These are phyloP conservation scores for Dicerorhinus sumatrensis DNA, from an alignment of 2,113 vertebrate genomes.

Conservation along the genomic window DNA sequence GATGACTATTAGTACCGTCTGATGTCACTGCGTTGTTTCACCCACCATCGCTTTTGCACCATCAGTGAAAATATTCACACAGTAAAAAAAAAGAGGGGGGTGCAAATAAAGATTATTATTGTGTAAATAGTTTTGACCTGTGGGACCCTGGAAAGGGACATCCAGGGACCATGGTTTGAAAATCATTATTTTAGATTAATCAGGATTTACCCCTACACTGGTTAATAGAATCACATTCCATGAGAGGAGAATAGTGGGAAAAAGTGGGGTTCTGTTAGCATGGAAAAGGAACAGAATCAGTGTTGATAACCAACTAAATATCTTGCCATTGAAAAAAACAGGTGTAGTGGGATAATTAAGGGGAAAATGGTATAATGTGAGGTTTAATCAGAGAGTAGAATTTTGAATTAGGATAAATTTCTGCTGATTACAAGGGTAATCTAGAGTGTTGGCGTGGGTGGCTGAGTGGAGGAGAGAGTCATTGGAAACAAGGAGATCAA, in stretches of 20 bases:
- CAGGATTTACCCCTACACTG: neutral
- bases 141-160: neutral
- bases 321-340: neutral
- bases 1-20: neutral
- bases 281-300: neutral
- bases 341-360: neutral
- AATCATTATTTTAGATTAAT: conserved; percentile 33
- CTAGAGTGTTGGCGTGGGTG: neutral
- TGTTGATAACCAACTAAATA: neutral
- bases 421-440: neutral
- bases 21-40: neutral
- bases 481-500: neutral
- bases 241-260: neutral
- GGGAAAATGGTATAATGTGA: neutral
- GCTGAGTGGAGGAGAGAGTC: neutral
- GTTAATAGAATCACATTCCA: neutral
- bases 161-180: neutral
- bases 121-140: conserved; percentile 2
- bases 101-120: neutral
- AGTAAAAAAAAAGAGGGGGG: neutral
- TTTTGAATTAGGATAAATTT: conserved; percentile 10
- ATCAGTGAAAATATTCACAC: conserved; percentile 8
- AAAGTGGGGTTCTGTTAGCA: neutral
- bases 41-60: neutral
- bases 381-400: neutral